Evolutionary conservation across 2,797 vertebrate species (phyloP).

Genomic region (Falco biarmicus): DNA sequence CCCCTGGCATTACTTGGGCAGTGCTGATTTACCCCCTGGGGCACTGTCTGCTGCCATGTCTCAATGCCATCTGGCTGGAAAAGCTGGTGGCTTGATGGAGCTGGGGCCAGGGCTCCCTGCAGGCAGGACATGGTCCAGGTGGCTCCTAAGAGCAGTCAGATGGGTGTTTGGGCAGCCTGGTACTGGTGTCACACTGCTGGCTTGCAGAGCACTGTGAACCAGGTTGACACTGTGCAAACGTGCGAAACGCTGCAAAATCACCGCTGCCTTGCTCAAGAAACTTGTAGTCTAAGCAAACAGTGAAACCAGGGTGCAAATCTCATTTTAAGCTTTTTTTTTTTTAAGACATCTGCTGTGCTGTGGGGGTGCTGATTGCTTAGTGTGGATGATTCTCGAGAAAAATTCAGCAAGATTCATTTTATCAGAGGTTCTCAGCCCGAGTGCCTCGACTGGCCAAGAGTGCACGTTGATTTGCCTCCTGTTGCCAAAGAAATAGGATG

Average conservation of each 20-base stretch:
- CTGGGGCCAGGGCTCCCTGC: rapidly evolving
- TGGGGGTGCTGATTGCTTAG: neutral
- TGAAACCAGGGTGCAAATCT: neutral
- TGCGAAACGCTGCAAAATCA: neutral
- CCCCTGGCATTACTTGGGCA: rapidly evolving
- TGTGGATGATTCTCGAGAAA: neutral
- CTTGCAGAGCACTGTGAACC: rapidly evolving
- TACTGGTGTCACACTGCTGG: neutral
- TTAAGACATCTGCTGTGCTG: neutral
- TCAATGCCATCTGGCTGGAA: rapidly evolving
- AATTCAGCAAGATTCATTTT: neutral
- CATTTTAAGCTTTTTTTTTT: neutral
- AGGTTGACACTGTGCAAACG: neutral
- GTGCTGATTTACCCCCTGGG: neutral
- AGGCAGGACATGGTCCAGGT: rapidly evolving
- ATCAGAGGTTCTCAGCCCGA: neutral
- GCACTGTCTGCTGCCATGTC: rapidly evolving
- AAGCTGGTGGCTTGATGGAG: too few relatives aligned
- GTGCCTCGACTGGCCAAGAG: neutral
- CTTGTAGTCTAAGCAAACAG: neutral
- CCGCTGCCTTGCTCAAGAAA: rapidly evolving
- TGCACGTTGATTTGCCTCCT: neutral
- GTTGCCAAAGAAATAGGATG: neutral
- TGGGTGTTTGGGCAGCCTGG: neutral
- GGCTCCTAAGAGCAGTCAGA: neutral